Percentiles rank a stretch among this genome's conserved stretches.
phyloP scores from a whole-genome alignment of 2,797 vertebrate genomes.

The Morelia viridis region DNA sequence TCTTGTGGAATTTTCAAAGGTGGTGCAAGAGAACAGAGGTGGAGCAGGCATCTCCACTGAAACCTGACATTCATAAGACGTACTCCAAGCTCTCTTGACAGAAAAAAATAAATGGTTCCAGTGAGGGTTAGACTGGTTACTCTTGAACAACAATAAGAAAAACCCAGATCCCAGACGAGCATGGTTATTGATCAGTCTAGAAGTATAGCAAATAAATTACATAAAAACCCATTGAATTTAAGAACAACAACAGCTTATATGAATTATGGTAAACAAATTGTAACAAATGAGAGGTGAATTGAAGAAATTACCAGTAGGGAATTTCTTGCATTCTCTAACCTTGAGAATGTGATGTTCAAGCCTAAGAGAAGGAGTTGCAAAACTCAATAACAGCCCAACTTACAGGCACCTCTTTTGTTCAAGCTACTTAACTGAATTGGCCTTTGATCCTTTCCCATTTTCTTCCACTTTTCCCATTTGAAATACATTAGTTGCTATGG shows the following conservation, averaged over 20 bases:
- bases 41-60: not conserved
- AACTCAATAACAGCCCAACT: not conserved
- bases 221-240: not conserved
- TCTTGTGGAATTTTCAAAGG: not conserved
- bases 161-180: not conserved
- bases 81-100: too few relatives aligned
- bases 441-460: constrained; percentile 48
- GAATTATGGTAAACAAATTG: constrained; percentile 16
- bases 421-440: constrained; percentile 8
- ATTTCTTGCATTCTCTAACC: not conserved
- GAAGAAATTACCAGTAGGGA: not conserved
- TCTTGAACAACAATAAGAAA: not conserved
- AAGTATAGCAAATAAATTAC: not conserved
- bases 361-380: not conserved
- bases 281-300: constrained; percentile 42
- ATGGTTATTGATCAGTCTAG: not conserved
- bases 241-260: not conserved
- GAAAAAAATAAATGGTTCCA: not conserved
- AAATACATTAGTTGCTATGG: constrained; percentile 69
- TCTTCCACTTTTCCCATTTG: constrained; percentile 48
- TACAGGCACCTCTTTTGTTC: constrained; percentile 14
- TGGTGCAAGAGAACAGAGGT: not conserved
- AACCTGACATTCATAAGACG: not conserved
- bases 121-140: not conserved
- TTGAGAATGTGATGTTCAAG: not conserved